A percentile compares a stretch with the other conserved stretches of the same genome.
Evolutionary conservation across 1,140 invertebrate species (phyloP).

Genomic region (Drosophila sechellia): DNA sequence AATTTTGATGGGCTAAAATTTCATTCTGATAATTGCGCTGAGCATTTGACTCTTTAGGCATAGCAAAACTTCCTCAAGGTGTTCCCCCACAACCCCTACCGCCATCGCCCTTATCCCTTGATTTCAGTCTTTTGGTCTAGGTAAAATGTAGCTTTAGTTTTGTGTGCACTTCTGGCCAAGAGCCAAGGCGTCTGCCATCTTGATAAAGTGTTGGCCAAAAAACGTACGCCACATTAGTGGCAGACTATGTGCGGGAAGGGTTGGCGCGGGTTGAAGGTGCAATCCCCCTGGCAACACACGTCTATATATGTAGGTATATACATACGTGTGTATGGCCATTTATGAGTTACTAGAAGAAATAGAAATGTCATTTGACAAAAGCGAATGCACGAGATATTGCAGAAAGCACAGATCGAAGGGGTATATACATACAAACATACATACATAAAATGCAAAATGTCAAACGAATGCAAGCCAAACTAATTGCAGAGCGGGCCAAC

Average conservation of each 20-base stretch:
- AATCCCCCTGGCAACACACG: slow-evolving; percentile 52
- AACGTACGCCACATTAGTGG: slow-evolving; percentile 82
- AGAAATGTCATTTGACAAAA: slow-evolving; percentile 80
- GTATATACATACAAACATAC: not conserved
- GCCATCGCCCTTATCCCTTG: not conserved
- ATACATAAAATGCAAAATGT: slow-evolving; percentile 55
- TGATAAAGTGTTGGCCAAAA: slow-evolving; percentile 82
- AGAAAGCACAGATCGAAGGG: slow-evolving; percentile 10
- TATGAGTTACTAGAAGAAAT: slow-evolving; percentile 76
- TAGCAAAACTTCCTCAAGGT: slow-evolving; percentile 34
- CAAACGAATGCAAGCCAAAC: slow-evolving; percentile 72
- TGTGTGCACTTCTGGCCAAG: slow-evolving; percentile 72
- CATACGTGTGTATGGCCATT: slow-evolving; percentile 14
- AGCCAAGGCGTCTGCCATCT: slow-evolving; percentile 81
- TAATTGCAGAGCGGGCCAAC: slow-evolving; percentile 67
- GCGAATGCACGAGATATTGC: slow-evolving; percentile 61
- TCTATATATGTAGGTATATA: slow-evolving; percentile 10
- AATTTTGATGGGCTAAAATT: slow-evolving; percentile 28
- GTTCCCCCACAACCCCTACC: not conserved
- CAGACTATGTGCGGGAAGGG: slow-evolving; percentile 35
- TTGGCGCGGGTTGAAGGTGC: not conserved
- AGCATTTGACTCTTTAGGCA: slow-evolving; percentile 50
- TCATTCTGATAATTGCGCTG: slow-evolving; percentile 49
- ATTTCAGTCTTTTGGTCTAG: slow-evolving; percentile 20
- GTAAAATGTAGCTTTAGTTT: slow-evolving; percentile 56